Conservation (phyloP, 2,797 vertebrate genomes). For the Sebastes wilsoni region DNA sequence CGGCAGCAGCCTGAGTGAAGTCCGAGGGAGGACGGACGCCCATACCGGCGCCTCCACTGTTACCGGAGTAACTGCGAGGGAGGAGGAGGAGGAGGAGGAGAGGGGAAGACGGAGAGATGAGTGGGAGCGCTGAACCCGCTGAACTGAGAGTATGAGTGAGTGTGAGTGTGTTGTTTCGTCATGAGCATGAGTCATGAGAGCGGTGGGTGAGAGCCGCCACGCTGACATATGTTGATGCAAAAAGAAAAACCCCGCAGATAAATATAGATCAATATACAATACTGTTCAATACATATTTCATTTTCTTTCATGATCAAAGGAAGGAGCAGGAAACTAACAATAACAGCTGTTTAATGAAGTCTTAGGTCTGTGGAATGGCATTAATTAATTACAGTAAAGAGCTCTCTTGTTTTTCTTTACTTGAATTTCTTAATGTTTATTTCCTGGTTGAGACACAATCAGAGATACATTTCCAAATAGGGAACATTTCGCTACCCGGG, state of each 20-base stretch:
- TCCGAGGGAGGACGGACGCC: conserved; percentile 86
- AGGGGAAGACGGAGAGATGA: conserved; percentile 22
- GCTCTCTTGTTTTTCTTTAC: not conserved
- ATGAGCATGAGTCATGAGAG: conserved; percentile 49
- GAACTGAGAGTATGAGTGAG: conserved; percentile 15
- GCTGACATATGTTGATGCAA: conserved; percentile 23
- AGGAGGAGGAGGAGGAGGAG: too few species aligned
- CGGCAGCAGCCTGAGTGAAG: conserved; percentile 93
- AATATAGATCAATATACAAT: not conserved
- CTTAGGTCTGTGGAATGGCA: not conserved
- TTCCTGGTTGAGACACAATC: not conserved
- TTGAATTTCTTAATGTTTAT: not conserved
- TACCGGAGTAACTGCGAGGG: conserved; percentile 85
- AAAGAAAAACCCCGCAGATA: not conserved
- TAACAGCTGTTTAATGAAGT: not conserved
- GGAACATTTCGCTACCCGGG: not conserved
- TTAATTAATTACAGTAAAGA: not conserved
- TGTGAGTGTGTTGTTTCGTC: conserved; percentile 18
- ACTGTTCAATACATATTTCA: not conserved
- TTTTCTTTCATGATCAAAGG: not conserved
- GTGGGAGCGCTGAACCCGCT: conserved; percentile 14
- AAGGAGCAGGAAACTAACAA: not conserved
- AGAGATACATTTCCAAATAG: too few species aligned
- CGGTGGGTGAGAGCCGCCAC: conserved; percentile 33
- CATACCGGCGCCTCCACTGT: conserved; percentile 84